phyloP scores from a whole-genome alignment of 1,140 invertebrate genomes.

The Lepidurus arcticus region DNA sequence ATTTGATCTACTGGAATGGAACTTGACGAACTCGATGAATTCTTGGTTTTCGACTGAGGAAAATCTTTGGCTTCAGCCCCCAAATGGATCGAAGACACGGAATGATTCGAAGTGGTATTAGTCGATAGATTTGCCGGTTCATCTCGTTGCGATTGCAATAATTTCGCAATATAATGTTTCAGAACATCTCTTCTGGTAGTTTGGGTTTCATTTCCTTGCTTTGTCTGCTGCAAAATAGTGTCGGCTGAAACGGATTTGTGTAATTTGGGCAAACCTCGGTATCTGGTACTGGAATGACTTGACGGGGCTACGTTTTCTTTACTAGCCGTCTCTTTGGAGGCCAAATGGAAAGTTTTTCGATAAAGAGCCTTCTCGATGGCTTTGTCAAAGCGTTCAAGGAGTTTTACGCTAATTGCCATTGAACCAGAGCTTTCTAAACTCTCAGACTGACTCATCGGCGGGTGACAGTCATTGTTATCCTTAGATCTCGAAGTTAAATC shows the following conservation, averaged over 20 bases:
- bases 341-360: neutral
- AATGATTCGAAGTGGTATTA: neutral
- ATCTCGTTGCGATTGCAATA: neutral
- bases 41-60: neutral
- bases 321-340: neutral
- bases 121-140: neutral
- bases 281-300: neutral
- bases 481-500: neutral
- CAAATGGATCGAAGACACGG: constrained; percentile 9
- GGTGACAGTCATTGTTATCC: neutral
- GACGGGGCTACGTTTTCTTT: neutral
- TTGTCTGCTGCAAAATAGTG: neutral
- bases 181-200: neutral
- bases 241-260: neutral
- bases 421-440: neutral
- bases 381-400: neutral
- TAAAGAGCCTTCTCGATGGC: neutral
- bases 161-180: neutral
- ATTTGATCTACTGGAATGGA: neutral
- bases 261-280: neutral
- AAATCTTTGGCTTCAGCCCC: neutral
- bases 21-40: neutral
- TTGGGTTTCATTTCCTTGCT: neutral
- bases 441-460: neutral
- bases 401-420: neutral